phyloP scores from a whole-genome alignment of 2,888 invertebrate species.

The Clanis bilineata region DNA sequence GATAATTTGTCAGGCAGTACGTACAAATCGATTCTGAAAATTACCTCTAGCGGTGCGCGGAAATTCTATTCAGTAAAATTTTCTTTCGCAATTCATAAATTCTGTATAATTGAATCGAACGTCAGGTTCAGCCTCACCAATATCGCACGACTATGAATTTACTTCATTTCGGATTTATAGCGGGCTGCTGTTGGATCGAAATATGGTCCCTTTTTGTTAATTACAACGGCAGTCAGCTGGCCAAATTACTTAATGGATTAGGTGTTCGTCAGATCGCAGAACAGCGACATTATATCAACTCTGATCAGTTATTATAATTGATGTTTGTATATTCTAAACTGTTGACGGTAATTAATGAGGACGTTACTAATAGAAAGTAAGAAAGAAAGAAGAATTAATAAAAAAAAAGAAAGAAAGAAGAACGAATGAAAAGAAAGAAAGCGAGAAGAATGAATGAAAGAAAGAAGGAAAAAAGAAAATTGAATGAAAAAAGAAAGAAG shows the following conservation, averaged over 20 bases:
- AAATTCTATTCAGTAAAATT: slow-evolving; percentile 70
- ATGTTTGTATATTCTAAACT: too few relatives aligned
- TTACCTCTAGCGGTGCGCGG: slow-evolving; percentile 53
- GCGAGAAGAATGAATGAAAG: too few relatives aligned
- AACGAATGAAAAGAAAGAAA: too few relatives aligned
- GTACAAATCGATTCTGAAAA: slow-evolving; percentile 60
- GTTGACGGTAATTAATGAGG: slow-evolving; percentile 14
- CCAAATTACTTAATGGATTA: slow-evolving; percentile 58
- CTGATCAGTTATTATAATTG: too few relatives aligned
- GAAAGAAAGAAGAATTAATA: too few relatives aligned
- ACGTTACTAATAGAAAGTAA: too few relatives aligned
- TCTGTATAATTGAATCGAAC: slow-evolving; percentile 72
- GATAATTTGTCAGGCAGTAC: slow-evolving; percentile 52
- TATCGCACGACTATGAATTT: slow-evolving; percentile 61
- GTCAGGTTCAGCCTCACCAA: slow-evolving; percentile 58
- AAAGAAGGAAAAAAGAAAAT: too few relatives aligned
- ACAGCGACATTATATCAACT: slow-evolving; percentile 45
- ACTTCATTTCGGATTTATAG: slow-evolving; percentile 55
- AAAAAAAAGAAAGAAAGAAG: too few relatives aligned
- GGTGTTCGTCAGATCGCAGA: slow-evolving; percentile 46
- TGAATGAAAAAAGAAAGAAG: too few relatives aligned
- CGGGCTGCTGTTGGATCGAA: slow-evolving; percentile 26
- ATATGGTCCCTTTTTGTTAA: slow-evolving; percentile 56
- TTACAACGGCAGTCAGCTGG: slow-evolving; percentile 47
- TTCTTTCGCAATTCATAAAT: slow-evolving; percentile 70